Evolutionary conservation across 2,797 vertebrate species (phyloP).

Genomic region (Gobio occitaniae): DNA sequence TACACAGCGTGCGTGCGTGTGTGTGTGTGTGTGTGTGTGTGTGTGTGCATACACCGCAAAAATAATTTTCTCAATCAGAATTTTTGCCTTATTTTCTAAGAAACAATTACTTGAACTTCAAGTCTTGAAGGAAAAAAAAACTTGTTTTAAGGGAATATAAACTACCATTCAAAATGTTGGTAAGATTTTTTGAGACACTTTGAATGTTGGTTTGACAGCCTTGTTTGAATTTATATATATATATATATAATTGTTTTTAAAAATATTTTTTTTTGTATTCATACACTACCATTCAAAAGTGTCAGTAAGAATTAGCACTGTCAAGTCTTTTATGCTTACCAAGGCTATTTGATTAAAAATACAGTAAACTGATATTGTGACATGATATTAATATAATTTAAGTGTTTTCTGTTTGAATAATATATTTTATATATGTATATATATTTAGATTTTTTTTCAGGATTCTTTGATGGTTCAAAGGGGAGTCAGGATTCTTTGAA

Average conservation of each 20-base stretch:
- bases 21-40: not conserved
- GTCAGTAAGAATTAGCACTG: not conserved
- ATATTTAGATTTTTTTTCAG: not conserved
- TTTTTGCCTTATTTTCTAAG: not conserved
- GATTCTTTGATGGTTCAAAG: not conserved
- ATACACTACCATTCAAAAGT: not conserved
- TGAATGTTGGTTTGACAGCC: no score
- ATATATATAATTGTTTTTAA: no score
- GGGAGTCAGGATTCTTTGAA: not conserved
- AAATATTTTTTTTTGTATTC: no score
- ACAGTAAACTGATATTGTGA: not conserved
- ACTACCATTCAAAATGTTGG: not conserved
- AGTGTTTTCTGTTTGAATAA: not conserved
- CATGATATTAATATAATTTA: not conserved
- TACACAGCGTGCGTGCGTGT: slow-evolving; percentile 64
- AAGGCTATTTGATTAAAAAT: not conserved
- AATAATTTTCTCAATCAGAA: not conserved
- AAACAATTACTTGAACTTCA: not conserved
- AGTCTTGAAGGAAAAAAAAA: not conserved
- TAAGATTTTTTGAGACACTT: no score
- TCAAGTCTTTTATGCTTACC: not conserved
- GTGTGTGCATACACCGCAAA: slow-evolving; percentile 14
- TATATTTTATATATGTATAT: not conserved
- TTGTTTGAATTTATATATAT: no score
- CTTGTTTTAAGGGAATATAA: not conserved